Evolutionary conservation across 2,888 invertebrate species (phyloP).

Genomic region (Dynastes tityus): DNA sequence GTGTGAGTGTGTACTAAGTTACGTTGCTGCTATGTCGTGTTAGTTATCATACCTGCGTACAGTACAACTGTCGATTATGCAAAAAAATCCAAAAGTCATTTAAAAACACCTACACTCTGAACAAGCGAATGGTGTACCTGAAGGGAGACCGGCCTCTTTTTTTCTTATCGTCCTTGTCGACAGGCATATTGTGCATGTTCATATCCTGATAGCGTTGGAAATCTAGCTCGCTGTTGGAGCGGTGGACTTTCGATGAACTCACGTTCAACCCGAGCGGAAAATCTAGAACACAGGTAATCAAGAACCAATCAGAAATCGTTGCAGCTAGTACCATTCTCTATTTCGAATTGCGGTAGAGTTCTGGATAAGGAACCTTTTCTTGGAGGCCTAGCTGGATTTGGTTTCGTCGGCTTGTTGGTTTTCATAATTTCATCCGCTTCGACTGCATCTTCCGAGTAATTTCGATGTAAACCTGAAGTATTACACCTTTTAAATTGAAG

Average conservation of each 20-base stretch:
- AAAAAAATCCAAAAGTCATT: slow-evolving; percentile 53
- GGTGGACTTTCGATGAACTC: slow-evolving; percentile 72
- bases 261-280: slow-evolving; percentile 42
- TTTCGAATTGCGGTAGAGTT: slow-evolving; percentile 66
- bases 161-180: slow-evolving; percentile 74
- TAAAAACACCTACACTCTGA: slow-evolving; percentile 47
- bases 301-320: neutral
- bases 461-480: slow-evolving; percentile 81
- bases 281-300: slow-evolving; percentile 30
- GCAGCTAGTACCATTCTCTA: slow-evolving; percentile 54
- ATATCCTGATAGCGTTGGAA: slow-evolving; percentile 80
- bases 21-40: slow-evolving; percentile 32
- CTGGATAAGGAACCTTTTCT: slow-evolving; percentile 84
- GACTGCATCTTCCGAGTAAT: slow-evolving; percentile 87
- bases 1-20: slow-evolving; percentile 12
- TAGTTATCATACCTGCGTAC: slow-evolving; percentile 56
- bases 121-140: slow-evolving; percentile 72
- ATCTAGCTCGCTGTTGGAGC: slow-evolving; percentile 85
- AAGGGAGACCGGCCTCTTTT: slow-evolving; percentile 93
- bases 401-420: slow-evolving; percentile 66
- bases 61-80: slow-evolving; percentile 56
- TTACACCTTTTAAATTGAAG: neutral
- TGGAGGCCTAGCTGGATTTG: slow-evolving; percentile 79
- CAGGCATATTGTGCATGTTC: slow-evolving; percentile 63
- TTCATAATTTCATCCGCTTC: slow-evolving; percentile 80